Evolutionary conservation across 2,888 invertebrate genomes (phyloP).

Genomic region (Leptinotarsa haldemani): DNA sequence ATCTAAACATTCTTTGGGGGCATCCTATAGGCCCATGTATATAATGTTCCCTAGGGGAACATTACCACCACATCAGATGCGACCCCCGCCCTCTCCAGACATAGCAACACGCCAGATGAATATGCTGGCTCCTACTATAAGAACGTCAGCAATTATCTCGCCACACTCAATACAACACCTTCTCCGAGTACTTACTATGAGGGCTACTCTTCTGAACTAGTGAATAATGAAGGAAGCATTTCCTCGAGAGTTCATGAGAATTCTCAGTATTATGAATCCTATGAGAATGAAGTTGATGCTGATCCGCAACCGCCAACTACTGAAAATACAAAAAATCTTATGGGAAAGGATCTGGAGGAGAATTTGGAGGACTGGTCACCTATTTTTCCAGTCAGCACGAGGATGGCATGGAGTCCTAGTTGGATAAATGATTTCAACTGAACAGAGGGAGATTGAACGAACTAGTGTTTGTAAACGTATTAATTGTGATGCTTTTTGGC

Average conservation of each 20-base stretch:
- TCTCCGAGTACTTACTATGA: constrained; percentile 25
- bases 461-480: constrained; percentile 1
- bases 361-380: constrained; percentile 90
- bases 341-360: constrained; percentile 72
- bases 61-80: constrained; percentile 43
- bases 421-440: constrained; percentile 1
- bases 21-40: constrained; percentile 54
- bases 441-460: background rate
- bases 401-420: constrained; percentile 85
- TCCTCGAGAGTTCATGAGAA: constrained; percentile 32
- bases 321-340: constrained; percentile 62
- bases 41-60: constrained; percentile 52
- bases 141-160: constrained; percentile 22
- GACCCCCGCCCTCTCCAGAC: constrained; percentile 33
- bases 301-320: constrained; percentile 28
- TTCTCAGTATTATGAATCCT: constrained; percentile 58
- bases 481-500: background rate
- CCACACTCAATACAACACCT: constrained; percentile 33
- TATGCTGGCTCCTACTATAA: constrained; percentile 11
- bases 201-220: constrained; percentile 23
- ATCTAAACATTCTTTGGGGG: constrained; percentile 43
- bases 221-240: constrained; percentile 16
- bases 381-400: constrained; percentile 92
- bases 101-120: background rate
- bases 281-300: constrained; percentile 55